Percentiles rank a stretch among this genome's conserved stretches.
Conservation (phyloP, 2,797 vertebrate species). For the Mallotus villosus region DNA sequence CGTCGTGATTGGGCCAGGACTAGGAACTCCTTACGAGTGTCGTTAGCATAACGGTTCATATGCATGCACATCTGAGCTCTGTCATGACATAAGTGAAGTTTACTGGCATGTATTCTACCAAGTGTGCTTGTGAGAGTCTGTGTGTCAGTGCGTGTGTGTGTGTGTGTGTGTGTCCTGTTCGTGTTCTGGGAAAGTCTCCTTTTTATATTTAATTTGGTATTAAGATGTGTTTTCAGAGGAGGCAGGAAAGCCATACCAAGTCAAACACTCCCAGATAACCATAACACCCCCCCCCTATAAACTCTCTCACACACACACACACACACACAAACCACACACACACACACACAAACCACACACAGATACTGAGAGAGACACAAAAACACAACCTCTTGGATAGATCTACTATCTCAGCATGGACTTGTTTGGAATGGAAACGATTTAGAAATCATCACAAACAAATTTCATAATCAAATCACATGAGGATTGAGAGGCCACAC, state of each 20-base stretch:
- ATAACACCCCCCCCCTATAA: background rate
- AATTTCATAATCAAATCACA: background rate
- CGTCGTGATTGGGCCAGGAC: constrained; percentile 38
- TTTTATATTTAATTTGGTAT: constrained; percentile 41
- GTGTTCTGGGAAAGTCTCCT: constrained; percentile 31
- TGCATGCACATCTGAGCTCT: constrained; percentile 17
- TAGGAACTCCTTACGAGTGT: constrained; percentile 27
- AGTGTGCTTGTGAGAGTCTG: constrained; percentile 24
- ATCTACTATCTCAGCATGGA: background rate
- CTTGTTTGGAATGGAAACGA: background rate
- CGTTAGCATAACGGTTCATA: constrained; percentile 43
- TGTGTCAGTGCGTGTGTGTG: constrained; percentile 5
- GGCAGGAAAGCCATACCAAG: constrained; percentile 48
- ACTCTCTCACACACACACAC: background rate
- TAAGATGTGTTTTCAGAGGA: constrained; percentile 40
- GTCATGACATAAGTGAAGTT: constrained; percentile 47
- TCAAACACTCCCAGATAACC: constrained; percentile 38
- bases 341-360: constrained; percentile 1
- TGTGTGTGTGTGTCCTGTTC: constrained; percentile 6
- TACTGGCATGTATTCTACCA: constrained; percentile 25
- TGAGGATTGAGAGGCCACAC: background rate
- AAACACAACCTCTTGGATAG: constrained; percentile 2
- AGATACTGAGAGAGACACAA: background rate
- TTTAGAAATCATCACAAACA: constrained; percentile 1
- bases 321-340: constrained; percentile 9